A percentile compares a stretch with the other conserved stretches of the same genome.
Conservation (phyloP, 2,797 vertebrate genomes). For the Acropternis orthonyx region DNA sequence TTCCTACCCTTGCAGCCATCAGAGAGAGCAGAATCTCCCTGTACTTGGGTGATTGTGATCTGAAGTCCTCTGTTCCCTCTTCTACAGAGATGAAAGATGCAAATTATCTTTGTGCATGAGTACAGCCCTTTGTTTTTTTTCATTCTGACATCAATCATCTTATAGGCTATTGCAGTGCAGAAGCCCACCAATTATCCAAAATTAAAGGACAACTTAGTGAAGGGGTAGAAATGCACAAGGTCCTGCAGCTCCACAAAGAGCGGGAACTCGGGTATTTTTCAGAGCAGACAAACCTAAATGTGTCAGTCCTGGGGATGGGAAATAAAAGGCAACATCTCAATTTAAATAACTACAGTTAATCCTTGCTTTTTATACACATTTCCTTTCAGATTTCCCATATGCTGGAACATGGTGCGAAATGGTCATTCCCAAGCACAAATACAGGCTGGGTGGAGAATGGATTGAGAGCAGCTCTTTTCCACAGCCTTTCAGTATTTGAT, state of each 20-base stretch:
- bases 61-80: neutral
- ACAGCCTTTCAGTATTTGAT: neutral
- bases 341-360: neutral
- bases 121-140: neutral
- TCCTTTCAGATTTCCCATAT: neutral
- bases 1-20: neutral
- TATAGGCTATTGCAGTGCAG: neutral
- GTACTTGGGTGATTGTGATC: neutral
- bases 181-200: neutral
- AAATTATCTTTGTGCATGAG: neutral
- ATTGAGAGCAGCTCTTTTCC: neutral
- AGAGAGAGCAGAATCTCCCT: neutral
- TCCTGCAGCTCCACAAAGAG: neutral
- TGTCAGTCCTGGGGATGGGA: neutral
- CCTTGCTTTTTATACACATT: neutral
- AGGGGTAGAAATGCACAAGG: neutral
- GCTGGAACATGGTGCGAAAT: neutral
- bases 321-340: neutral
- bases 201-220: fast-evolving
- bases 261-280: neutral
- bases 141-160: neutral
- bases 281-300: neutral
- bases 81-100: neutral
- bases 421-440: neutral
- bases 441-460: neutral